Evolutionary conservation across 2,797 vertebrate species (phyloP), one percentile per base, ranked within the genome.

Genomic region (Paratrypauchen microcephalus): DNA sequence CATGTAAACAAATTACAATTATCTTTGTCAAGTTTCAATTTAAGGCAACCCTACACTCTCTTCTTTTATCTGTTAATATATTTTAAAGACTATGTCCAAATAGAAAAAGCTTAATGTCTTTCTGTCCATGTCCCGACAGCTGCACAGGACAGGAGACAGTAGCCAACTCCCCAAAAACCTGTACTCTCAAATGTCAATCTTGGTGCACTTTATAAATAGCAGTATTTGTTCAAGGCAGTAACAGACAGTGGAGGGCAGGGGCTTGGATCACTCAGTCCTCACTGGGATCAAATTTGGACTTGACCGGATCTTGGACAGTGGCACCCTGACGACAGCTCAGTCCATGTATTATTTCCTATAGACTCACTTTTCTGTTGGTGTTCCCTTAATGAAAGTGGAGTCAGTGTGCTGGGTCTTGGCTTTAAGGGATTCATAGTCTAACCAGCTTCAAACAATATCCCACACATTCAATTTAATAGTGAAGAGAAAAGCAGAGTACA

Each of bases 121-220:
- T 77, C 23, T 47, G 30, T 61, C 19, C n/a, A 21, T 84, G 83
- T 85, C 88, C 67, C 75, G 83, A 92, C 93, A 94, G 92, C 91
- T 93, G 93, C 87, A 59, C 71, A 79, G 81, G 88, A 86, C 87
- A 89, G 36, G 1, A 63, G 61, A 47, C 62, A 64, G 62, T 82
- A 80, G 82, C 71, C 75, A 78, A 83, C 78, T 82, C 80, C 76
- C 74, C 59, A 72, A 74, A 75, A 73, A 88, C 73, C 87, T 77
- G 78, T 79, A 12, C 83, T 89, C 87, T 91, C 92, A 93, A 92
- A 90, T 90, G 92, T 89, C 87, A 90, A 85, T 84, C 66, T 71
- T 55, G 76, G 73, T 77, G 81, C 88, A 67, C 86, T 90, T 92
- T 93, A 93, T 92, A 94, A 94, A 93, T 93, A 94, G 89, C 80